A percentile compares a stretch with the other conserved stretches of the same genome.
phyloP scores from a whole-genome alignment of 2,888 invertebrate genomes.

The Cecidostiba fungosa region DNA sequence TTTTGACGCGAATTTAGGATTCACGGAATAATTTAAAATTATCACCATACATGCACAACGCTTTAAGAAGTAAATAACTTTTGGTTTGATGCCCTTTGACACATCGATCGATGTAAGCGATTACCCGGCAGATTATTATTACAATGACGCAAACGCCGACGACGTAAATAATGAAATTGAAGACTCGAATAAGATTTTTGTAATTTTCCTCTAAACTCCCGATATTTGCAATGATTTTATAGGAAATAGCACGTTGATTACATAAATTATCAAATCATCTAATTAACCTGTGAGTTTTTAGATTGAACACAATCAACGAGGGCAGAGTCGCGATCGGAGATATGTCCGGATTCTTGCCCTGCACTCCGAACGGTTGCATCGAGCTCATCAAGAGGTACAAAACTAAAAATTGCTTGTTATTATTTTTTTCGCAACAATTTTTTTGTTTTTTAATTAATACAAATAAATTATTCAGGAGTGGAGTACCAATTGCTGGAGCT shows the following conservation, averaged over 20 bases:
- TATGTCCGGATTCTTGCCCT: constrained; percentile 94
- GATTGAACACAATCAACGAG: constrained; percentile 95
- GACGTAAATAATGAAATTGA: constrained; percentile 28
- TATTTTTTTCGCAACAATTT: background rate
- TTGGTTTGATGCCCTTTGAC: constrained; percentile 38
- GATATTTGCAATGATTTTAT: background rate
- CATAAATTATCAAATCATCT: constrained; percentile 10
- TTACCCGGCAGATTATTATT: constrained; percentile 35
- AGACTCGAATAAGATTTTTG: constrained; percentile 8
- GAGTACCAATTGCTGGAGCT: constrained; percentile 89
- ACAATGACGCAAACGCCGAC: constrained; percentile 18
- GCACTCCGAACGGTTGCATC: constrained; percentile 97
- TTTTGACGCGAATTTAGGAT: background rate
- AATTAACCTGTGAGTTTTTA: constrained; percentile 72
- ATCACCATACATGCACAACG: background rate
- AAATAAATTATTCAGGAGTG: constrained; percentile 81
- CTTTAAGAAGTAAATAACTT: background rate
- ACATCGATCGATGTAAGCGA: constrained; percentile 23
- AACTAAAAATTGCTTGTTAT: background rate
- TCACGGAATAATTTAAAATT: background rate
- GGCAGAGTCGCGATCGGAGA: constrained; percentile 96
- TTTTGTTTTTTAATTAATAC: background rate
- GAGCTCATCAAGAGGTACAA: constrained; percentile 90
- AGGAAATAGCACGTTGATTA: background rate
- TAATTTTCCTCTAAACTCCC: background rate